phyloP scores from a whole-genome alignment of 2,113 vertebrate species.

The Urocynchramus pylzowi region DNA sequence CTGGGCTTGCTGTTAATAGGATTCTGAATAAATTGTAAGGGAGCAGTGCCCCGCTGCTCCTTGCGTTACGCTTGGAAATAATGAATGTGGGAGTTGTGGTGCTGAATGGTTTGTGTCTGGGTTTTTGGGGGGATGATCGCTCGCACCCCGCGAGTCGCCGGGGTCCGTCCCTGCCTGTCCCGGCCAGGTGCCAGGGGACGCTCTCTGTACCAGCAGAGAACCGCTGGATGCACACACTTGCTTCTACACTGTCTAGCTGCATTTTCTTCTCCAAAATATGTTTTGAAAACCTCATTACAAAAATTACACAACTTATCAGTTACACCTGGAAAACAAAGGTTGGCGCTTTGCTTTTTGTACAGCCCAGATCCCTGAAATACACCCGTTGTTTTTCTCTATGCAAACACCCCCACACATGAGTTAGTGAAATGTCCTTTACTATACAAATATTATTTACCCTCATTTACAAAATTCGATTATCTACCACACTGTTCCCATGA shows the following conservation, averaged over 20 bases:
- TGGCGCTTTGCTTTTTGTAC: not conserved
- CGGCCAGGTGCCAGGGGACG: not conserved
- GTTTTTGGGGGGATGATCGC: not conserved
- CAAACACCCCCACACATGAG: not conserved
- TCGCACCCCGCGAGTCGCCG: not conserved
- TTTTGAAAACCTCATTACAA: not conserved
- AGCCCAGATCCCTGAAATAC: not conserved
- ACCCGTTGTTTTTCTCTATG: not conserved
- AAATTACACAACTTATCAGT: not conserved
- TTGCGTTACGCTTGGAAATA: not conserved
- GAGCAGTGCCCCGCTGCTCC: not conserved
- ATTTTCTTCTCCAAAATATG: not conserved
- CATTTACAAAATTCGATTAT: conserved; percentile 1
- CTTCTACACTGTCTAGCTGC: not conserved
- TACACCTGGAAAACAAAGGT: not conserved
- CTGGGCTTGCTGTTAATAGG: fast-evolving
- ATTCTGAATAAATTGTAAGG: too few relatives aligned
- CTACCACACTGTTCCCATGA: not conserved
- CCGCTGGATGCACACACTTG: too few relatives aligned
- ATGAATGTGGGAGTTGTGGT: not conserved
- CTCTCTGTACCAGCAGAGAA: fast-evolving
- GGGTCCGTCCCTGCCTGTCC: too few relatives aligned
- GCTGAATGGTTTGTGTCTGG: not conserved
- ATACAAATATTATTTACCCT: not conserved
- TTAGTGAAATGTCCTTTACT: not conserved